A percentile compares a stretch with the other conserved stretches of the same genome.
These are phyloP conservation scores for Hirudo medicinalis DNA, from an alignment of 1,140 invertebrate genomes.

Conservation along the genomic window DNA sequence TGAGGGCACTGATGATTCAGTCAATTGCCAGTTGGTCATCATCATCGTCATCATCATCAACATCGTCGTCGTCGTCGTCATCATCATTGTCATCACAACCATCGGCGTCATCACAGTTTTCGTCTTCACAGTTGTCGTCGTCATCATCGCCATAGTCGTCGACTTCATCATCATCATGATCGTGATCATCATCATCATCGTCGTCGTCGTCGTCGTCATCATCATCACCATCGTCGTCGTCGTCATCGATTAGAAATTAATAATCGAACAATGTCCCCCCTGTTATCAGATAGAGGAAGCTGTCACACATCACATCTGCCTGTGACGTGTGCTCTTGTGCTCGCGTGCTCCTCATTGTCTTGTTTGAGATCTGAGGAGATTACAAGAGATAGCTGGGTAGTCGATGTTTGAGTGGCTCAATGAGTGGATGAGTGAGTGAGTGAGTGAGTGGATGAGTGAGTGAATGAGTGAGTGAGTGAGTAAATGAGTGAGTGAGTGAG, in stretches of 20 bases:
- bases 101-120: background rate
- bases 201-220: background rate
- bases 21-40: no score
- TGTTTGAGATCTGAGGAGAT: constrained; percentile 1
- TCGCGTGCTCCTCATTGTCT: background rate
- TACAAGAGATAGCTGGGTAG: background rate
- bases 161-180: background rate
- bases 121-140: background rate
- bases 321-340: background rate
- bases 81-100: background rate
- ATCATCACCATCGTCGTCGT: background rate
- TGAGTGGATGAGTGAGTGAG: constrained; percentile 16
- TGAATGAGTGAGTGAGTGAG: constrained; percentile 20
- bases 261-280: background rate
- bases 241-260: constrained; percentile 4
- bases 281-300: no score
- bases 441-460: constrained; percentile 19
- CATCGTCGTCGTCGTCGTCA: no score
- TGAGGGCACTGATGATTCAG: no score
- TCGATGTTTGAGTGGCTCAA: constrained; percentile 6
- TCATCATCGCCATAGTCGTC: background rate
- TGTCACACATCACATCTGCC: background rate
- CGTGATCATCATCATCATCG: background rate
- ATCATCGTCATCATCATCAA: no score
- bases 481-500: constrained; percentile 15